phyloP scores from a whole-genome alignment of 2,797 vertebrate genomes.

The Emydoidea blandingii region DNA sequence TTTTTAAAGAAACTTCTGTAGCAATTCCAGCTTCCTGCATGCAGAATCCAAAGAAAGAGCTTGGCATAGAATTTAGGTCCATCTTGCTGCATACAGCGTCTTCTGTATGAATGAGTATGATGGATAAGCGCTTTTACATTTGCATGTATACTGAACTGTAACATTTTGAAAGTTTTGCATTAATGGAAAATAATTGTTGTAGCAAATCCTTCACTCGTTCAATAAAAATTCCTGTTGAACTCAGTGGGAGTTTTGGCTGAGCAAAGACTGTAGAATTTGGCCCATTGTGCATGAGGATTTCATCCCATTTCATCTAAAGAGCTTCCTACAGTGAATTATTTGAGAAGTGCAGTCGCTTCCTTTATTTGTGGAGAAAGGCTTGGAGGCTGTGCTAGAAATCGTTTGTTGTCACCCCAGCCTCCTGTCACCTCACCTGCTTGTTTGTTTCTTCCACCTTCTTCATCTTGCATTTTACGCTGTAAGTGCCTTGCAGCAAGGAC shows the following conservation, averaged over 20 bases:
- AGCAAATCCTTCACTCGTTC: not conserved
- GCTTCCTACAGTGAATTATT: not conserved
- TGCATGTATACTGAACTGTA: not conserved
- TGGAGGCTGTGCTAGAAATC: not conserved
- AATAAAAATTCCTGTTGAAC: not conserved
- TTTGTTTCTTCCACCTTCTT: not conserved
- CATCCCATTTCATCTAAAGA: not conserved
- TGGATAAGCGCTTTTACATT: not conserved
- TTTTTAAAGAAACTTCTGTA: not conserved
- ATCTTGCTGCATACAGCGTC: not conserved
- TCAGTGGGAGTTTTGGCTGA: not conserved
- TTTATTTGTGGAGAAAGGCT: not conserved
- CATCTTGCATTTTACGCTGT: not conserved
- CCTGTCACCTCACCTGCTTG: not conserved
- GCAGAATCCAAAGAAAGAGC: not conserved
- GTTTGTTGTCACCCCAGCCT: not conserved
- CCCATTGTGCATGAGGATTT: not conserved
- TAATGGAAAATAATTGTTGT: not conserved
- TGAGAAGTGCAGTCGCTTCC: no score
- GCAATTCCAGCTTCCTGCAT: not conserved
- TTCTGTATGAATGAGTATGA: not conserved
- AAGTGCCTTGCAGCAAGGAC: not conserved
- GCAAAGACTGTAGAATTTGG: not conserved
- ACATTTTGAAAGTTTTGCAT: not conserved
- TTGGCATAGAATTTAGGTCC: not conserved